phyloP scores from a whole-genome alignment of 2,113 vertebrate species.

The Etia nguti region DNA sequence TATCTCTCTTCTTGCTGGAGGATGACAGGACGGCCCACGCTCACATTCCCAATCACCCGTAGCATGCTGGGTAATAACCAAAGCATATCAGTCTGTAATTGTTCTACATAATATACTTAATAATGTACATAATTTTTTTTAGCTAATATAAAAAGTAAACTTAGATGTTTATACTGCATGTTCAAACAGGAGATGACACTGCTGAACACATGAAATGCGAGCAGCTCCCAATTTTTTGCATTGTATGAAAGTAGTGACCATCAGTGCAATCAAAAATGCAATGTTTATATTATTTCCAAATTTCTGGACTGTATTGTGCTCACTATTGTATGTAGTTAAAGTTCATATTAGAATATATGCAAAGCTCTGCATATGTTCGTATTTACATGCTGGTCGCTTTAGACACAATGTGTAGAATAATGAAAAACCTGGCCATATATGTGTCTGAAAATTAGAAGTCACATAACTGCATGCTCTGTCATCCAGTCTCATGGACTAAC shows the following conservation, averaged over 20 bases:
- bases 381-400: background rate
- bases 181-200: background rate
- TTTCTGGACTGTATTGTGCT: too few relatives aligned
- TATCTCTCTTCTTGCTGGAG: slow-evolving; percentile 95
- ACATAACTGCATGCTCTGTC: background rate
- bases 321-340: background rate
- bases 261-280: too few relatives aligned
- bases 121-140: background rate
- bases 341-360: background rate
- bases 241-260: too few relatives aligned
- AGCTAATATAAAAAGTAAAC: background rate
- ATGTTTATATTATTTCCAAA: too few relatives aligned
- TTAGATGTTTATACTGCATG: background rate
- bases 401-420: background rate
- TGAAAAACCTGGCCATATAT: background rate
- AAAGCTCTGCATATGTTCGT: background rate
- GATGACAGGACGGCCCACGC: slow-evolving; percentile 92
- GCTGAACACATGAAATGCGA: background rate
- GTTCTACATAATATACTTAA: background rate
- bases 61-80: slow-evolving; percentile 84
- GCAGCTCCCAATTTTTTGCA: background rate
- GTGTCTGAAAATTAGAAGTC: background rate
- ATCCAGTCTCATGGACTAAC: background rate
- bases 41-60: slow-evolving; percentile 90
- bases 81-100: background rate